These are phyloP conservation scores for Hyles euphorbiae DNA, from an alignment of 1,140 invertebrate species.

Conservation along the genomic window DNA sequence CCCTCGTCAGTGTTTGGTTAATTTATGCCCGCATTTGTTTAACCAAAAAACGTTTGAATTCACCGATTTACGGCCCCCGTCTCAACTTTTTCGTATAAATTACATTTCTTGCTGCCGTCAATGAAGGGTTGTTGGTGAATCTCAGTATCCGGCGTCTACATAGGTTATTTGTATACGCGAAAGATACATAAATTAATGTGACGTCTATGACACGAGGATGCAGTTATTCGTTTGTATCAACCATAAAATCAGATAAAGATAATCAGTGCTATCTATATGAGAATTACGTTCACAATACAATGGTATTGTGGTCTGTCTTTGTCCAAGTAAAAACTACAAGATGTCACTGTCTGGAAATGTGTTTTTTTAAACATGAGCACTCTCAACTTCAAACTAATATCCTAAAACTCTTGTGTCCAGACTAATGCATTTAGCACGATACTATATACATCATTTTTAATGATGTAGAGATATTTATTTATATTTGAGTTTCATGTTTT, in stretches of 20 bases:
- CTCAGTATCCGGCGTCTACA: too few species aligned
- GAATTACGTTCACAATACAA: too few species aligned
- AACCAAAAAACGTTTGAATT: slow-evolving; percentile 65
- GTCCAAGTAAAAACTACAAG: too few species aligned
- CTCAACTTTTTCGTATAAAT: slow-evolving; percentile 48
- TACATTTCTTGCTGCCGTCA: slow-evolving; percentile 31
- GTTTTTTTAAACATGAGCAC: too few species aligned
- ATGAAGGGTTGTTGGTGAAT: too few species aligned
- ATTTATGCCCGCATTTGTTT: slow-evolving; percentile 68
- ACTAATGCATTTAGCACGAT: background rate
- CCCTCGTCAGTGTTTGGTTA: slow-evolving; percentile 62
- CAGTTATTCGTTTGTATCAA: background rate
- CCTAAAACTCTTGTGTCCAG: too few species aligned
- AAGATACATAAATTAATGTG: background rate
- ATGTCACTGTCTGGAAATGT: too few species aligned
- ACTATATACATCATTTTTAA: background rate
- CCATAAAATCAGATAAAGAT: background rate
- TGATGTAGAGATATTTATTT: background rate
- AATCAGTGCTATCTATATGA: too few species aligned
- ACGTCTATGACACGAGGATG: background rate
- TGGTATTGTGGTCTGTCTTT: too few species aligned
- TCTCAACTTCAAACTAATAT: too few species aligned
- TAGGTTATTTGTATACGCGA: background rate
- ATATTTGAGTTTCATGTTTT: background rate
- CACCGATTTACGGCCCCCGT: slow-evolving; percentile 52